A percentile compares a stretch with the other conserved stretches of the same genome.
These are phyloP conservation scores for Athalia rosae DNA, from an alignment of 2,888 invertebrate species.

Conservation along the genomic window DNA sequence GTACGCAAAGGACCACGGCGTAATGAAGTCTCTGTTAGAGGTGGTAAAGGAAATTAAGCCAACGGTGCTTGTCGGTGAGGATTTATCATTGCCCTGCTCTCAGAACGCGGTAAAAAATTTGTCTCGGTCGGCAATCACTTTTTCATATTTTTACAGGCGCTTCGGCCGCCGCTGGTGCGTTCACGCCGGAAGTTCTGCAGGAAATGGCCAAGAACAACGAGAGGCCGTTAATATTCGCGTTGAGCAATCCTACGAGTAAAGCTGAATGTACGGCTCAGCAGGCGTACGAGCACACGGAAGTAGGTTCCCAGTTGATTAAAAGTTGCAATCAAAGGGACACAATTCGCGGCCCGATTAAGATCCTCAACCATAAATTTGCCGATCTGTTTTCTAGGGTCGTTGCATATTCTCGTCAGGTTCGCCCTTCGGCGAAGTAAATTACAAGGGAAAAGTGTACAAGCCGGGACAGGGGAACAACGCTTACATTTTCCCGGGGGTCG, in stretches of 20 bases:
- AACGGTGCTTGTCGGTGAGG: slow-evolving; percentile 87
- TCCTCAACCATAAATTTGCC: not conserved
- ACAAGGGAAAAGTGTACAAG: slow-evolving; percentile 86
- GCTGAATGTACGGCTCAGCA: slow-evolving; percentile 98
- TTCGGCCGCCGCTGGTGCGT: slow-evolving; percentile 93
- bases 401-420: slow-evolving; percentile 97
- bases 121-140: slow-evolving; percentile 26
- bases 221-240: slow-evolving; percentile 94
- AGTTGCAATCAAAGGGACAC: not conserved
- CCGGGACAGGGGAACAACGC: slow-evolving; percentile 99
- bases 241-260: slow-evolving; percentile 98
- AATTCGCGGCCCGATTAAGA: too few relatives aligned
- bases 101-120: not conserved
- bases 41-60: slow-evolving; percentile 92
- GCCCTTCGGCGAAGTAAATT: slow-evolving; percentile 91
- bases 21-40: slow-evolving; percentile 85
- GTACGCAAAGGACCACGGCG: slow-evolving; percentile 87
- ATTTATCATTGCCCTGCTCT: slow-evolving; percentile 67
- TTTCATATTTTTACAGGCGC: slow-evolving; percentile 79
- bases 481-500: slow-evolving; percentile 97
- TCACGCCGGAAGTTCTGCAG: slow-evolving; percentile 89
- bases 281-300: slow-evolving; percentile 93
- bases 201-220: slow-evolving; percentile 92
- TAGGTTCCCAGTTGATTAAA: slow-evolving; percentile 70
- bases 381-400: slow-evolving; percentile 81